Evolutionary conservation across 1,140 invertebrate genomes (phyloP).

Genomic region (Sycobia sp.): DNA sequence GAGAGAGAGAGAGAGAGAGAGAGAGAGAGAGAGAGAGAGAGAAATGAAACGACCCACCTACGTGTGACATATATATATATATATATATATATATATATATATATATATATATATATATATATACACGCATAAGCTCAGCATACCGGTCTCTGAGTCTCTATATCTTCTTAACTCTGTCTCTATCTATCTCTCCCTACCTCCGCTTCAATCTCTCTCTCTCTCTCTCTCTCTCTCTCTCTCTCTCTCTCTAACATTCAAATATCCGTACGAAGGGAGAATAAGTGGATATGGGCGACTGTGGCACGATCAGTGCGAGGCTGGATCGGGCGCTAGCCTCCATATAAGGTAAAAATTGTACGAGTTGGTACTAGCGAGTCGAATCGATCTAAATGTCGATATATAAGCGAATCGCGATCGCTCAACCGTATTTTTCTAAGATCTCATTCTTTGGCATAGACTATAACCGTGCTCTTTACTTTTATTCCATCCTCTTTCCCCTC

Average conservation of each 20-base stretch:
- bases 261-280: slow-evolving; percentile 1
- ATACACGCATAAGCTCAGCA: too few relatives aligned
- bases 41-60: slow-evolving; percentile 15
- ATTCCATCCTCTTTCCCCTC: too few relatives aligned
- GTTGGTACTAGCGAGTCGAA: slow-evolving; percentile 7
- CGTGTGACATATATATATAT: background rate
- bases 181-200: too few relatives aligned
- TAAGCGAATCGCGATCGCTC: background rate
- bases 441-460: background rate
- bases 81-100: background rate
- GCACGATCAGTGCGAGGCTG: background rate
- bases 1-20: background rate
- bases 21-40: too few relatives aligned
- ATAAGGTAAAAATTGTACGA: slow-evolving; percentile 20
- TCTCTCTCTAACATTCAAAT: too few relatives aligned
- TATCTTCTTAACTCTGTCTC: too few relatives aligned
- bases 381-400: slow-evolving; percentile 4
- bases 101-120: background rate
- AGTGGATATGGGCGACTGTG: slow-evolving; percentile 35
- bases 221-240: too few relatives aligned
- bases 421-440: slow-evolving; percentile 15
- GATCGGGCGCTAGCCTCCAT: slow-evolving; percentile 2
- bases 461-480: too few relatives aligned
- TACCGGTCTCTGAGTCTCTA: too few relatives aligned
- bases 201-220: too few relatives aligned